Evolutionary conservation across 2,888 invertebrate species (phyloP), one percentile per base, ranked within the genome.

Genomic region (Mythimna lalbum): DNA sequence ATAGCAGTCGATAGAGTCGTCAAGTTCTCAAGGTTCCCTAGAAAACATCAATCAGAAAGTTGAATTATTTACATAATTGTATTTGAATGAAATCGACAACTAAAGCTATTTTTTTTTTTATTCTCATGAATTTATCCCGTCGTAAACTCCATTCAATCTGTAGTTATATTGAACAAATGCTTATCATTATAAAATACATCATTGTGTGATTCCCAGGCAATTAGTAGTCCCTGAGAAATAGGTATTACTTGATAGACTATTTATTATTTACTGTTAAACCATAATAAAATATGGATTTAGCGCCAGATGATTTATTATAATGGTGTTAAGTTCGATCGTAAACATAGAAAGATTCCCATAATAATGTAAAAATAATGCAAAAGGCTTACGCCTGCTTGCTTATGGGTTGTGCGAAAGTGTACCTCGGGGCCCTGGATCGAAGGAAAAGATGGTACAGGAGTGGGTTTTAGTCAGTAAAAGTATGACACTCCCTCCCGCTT

Each of bases 301-400:
- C 14, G 27, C 43, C 60, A 43, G 23, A 23, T 69, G 50, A 60
- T 33, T 36, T 21, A 9, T 50, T 70, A 14, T 52, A 73, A 63
- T 47, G 6, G 53, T 71, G 74, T 64, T 53, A 70, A 19, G 36
- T 53, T 74, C 65, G n/a, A 74, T 64, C 17, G 1, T 73, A 31
- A 50, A 61, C 49, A 62, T 23, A 4, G 27, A 49, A 23, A 12
- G n/a, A 50, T 36, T 64, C 49, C n/a, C 23, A 49, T 52, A 52
- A 36, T 4, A 4, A 7, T 12, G 19, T 27, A 53, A 33, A 50
- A 21, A 52, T 23, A 33, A 23, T 17, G 17, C 49, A 36, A 36
- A 23, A 7, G 14, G 23, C 6, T 23, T 21, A 65, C 14, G n/a
- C 31, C 14, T 19, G 21, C 9, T 47, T 4, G 39, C 14, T 36